These are phyloP conservation scores for Mimas tiliae DNA, from an alignment of 2,888 invertebrate species.

Conservation along the genomic window DNA sequence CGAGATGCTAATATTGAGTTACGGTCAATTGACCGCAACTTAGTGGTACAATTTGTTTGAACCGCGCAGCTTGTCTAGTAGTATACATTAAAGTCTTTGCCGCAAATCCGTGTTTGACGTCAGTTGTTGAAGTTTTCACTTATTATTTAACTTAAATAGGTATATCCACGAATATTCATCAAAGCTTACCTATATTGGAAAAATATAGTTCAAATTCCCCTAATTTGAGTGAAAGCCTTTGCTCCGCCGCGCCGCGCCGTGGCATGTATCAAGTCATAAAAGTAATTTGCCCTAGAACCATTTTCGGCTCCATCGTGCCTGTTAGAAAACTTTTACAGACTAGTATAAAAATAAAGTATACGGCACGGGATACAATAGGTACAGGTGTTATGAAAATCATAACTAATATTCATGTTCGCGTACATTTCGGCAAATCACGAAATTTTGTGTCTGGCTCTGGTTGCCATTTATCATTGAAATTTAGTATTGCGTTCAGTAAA, in stretches of 20 bases:
- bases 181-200: neutral
- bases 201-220: neutral
- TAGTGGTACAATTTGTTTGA: too few relatives aligned
- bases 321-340: neutral
- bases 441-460: constrained; percentile 15
- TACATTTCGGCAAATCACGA: constrained; percentile 22
- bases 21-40: too few relatives aligned
- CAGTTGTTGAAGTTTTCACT: too few relatives aligned
- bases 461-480: neutral
- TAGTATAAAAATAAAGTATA: constrained; percentile 4
- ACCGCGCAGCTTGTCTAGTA: too few relatives aligned
- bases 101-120: too few relatives aligned
- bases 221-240: constrained; percentile 7
- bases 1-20: too few relatives aligned
- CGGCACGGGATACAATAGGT: neutral
- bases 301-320: constrained; percentile 2
- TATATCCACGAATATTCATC: too few relatives aligned
- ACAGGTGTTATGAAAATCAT: constrained; percentile 11
- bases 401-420: neutral
- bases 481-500: neutral
- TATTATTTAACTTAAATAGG: too few relatives aligned
- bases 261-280: constrained; percentile 7
- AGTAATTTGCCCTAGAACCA: constrained; percentile 10
- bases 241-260: neutral
- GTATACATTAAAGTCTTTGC: too few relatives aligned